Evolutionary conservation across 2,888 invertebrate species (phyloP).

Genomic region (Galerucella nymphaeae): DNA sequence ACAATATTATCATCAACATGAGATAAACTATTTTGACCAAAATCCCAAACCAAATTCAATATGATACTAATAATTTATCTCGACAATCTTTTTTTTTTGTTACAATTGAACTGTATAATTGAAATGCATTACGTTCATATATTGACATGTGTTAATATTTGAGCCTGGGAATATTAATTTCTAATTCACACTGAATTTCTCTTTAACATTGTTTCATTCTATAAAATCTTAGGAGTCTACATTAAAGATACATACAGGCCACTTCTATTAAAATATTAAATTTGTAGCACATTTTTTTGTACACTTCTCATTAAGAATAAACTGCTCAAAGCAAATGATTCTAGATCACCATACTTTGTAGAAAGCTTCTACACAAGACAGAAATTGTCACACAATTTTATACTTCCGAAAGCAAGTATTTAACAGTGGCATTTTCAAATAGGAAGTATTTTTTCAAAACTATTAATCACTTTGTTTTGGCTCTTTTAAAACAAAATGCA

Average conservation of each 20-base stretch:
- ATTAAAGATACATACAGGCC: slow-evolving; percentile 4
- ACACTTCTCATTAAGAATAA: not conserved
- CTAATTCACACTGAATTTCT: not conserved
- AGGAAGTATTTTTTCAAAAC: slow-evolving; percentile 22
- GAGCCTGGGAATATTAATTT: not conserved
- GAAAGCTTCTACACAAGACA: not conserved
- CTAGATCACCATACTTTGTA: not conserved
- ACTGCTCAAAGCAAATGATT: not conserved
- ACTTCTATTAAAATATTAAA: not conserved
- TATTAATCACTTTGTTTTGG: slow-evolving; percentile 6
- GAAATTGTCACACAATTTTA: not conserved
- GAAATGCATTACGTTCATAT: not conserved
- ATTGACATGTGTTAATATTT: not conserved
- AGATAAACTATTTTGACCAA: no score
- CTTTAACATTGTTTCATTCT: not conserved
- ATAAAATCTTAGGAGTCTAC: not conserved
- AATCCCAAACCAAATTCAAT: no score
- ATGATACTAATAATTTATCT: no score
- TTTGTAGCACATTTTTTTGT: not conserved
- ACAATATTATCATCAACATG: not conserved
- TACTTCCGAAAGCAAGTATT: slow-evolving; percentile 12
- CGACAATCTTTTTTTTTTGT: no score
- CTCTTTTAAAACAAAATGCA: slow-evolving; percentile 22
- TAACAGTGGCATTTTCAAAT: not conserved
- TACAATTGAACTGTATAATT: not conserved